A percentile compares a stretch with the other conserved stretches of the same genome.
Evolutionary conservation across 2,113 vertebrate genomes (phyloP).

Genomic region (Orycteropus afer): DNA sequence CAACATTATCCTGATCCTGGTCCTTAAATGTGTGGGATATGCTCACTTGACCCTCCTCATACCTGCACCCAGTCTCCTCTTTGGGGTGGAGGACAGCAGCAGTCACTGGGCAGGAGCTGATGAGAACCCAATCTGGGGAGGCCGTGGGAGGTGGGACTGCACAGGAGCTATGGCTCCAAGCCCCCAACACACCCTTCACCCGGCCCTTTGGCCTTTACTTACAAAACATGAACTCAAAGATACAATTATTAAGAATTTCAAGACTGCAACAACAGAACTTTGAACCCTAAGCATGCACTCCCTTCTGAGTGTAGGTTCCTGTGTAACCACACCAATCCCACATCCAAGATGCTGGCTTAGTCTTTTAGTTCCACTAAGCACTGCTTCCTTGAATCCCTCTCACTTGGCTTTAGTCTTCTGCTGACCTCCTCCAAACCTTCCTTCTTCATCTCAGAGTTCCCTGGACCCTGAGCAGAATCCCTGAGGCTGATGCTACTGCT

Average conservation of each 20-base stretch:
- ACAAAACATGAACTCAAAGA: background rate
- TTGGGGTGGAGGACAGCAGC: accelerated
- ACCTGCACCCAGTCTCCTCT: too few species aligned
- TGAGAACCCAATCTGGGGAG: accelerated
- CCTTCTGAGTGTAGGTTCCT: accelerated
- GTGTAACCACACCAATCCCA: background rate
- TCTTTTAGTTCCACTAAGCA: background rate
- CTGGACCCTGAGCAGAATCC: too few species aligned
- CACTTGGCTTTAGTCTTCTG: background rate
- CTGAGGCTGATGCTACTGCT: accelerated
- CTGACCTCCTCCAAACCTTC: background rate
- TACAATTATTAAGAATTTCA: background rate
- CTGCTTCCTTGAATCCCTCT: background rate
- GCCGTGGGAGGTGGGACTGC: background rate
- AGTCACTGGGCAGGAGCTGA: background rate
- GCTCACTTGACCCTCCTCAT: accelerated
- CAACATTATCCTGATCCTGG: background rate
- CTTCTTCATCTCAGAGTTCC: background rate
- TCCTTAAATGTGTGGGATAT: accelerated
- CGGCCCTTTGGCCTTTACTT: background rate
- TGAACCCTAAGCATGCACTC: background rate
- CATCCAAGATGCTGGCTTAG: accelerated
- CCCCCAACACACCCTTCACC: accelerated
- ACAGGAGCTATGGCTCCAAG: background rate
- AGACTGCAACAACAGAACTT: background rate